Conservation (phyloP, 2,113 vertebrate species). For the Carlito syrichta region DNA sequence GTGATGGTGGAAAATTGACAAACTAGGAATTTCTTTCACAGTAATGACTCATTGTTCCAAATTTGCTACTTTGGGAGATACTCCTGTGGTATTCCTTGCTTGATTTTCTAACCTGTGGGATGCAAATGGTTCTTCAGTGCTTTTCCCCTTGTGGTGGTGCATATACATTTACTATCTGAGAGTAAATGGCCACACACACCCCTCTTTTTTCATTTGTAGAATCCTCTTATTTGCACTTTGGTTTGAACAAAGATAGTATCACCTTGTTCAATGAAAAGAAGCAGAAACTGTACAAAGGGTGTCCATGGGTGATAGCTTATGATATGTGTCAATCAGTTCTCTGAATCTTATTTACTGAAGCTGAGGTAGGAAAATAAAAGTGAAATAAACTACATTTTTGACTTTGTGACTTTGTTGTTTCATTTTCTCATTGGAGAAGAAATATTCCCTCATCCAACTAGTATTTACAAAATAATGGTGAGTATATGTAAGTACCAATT, state of each 20-base stretch:
- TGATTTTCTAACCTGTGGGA: neutral
- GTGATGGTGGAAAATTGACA: neutral
- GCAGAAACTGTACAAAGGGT: conserved; percentile 75
- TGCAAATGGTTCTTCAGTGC: neutral
- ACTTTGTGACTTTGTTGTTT: conserved; percentile 38
- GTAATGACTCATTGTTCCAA: neutral
- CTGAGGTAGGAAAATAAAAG: conserved; percentile 75
- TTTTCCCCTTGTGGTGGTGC: neutral
- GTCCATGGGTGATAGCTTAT: conserved; percentile 36
- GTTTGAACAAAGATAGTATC: conserved; percentile 49
- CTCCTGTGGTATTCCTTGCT: neutral
- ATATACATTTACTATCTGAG: neutral
- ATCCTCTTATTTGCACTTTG: conserved; percentile 67
- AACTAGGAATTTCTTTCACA: neutral
- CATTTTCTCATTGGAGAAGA: conserved; percentile 29
- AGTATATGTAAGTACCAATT: rapidly evolving
- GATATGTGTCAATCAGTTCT: conserved; percentile 62
- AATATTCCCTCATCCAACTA: neutral
- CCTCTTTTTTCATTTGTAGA: neutral
- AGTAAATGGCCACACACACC: neutral
- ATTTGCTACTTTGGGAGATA: neutral
- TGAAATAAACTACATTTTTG: conserved; percentile 35
- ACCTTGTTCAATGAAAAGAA: conserved; percentile 44
- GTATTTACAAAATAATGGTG: neutral
- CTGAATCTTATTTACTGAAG: conserved; percentile 75